Conservation (phyloP, 2,888 invertebrate species). For the Tridacna gigas region DNA sequence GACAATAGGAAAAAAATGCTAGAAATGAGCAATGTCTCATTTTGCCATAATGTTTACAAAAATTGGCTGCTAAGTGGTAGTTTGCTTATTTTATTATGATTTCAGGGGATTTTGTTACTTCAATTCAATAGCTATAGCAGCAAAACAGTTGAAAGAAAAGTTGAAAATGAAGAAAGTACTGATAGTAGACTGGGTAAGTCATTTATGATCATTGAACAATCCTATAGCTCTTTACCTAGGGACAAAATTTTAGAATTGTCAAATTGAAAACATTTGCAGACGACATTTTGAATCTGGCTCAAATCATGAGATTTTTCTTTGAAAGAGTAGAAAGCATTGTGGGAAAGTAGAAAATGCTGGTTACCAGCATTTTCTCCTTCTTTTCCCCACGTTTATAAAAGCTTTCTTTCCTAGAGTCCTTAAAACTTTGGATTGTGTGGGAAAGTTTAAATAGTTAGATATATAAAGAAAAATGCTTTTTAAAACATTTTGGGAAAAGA, state of each 20-base stretch:
- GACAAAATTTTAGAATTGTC: too few species aligned
- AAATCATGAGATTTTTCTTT: too few species aligned
- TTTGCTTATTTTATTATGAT: too few species aligned
- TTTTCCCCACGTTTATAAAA: too few species aligned
- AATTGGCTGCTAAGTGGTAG: too few species aligned
- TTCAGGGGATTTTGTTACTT: conserved; percentile 97
- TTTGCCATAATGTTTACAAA: background rate
- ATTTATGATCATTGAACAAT: background rate
- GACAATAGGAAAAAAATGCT: background rate
- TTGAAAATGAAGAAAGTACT: conserved; percentile 94
- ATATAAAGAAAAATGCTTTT: background rate
- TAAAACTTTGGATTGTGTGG: too few species aligned
- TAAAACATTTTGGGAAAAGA: background rate
- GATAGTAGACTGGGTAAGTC: conserved; percentile 96
- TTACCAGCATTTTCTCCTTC: background rate
- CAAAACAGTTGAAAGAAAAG: conserved; percentile 93
- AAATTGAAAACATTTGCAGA: background rate
- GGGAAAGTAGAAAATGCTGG: background rate
- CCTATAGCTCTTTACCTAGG: background rate
- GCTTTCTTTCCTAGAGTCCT: too few species aligned
- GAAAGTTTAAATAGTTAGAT: too few species aligned
- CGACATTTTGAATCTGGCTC: background rate
- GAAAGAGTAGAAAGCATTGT: background rate
- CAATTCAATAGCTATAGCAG: conserved; percentile 98
- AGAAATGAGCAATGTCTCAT: background rate